Base-by-base conservation (phyloP, 2,797 vertebrate species). In the Antennarius maculatus region DNA sequence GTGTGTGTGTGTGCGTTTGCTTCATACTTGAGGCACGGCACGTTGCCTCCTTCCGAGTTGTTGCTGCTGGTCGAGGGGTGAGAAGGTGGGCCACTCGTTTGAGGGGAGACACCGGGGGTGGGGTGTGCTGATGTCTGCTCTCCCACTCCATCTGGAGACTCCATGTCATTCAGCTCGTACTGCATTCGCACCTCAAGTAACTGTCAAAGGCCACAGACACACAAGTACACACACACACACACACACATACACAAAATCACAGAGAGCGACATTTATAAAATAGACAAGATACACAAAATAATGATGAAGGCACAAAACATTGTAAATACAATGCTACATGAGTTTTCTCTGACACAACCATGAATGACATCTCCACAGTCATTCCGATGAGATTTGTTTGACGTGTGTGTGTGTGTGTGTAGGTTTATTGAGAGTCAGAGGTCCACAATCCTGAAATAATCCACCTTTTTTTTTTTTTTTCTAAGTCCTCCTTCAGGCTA, bases 31-130 rank as follows among this genome's bases (percentile, higher is more conserved):
- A 99, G 95, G 87, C 96, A 98, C 64, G 97, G 96, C n/a, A 97
- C 93, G 80, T 96, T 98, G 92, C 97, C 96, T 18, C 96, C 96
- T 45, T 99, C 97, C 12, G 97, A 98, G 47, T 97, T 98, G 91
- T 95, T 98, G 91, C 97, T 99, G 80, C 96, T 97, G 85, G 95
- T 97, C 71, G 97, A 98, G 12, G 97, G 96, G 70, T 97, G 97
- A 63, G 96, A 95, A 77, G 97, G 96, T 11, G 95, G 94, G 61
- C 89, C 93, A 23, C 94, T 82, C 15, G 95, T 95, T 59, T 97
- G 97, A 75, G 96, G 94, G 84, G 94, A 94, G 73, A 94, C 94
- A 62, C 95, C 95, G 0, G 96, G 95, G 54, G 96, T 97, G 63
- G 94, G 93, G 76, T 92, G 88, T 45, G 94, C 91, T 14, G 96